Conservation (phyloP, 2,113 vertebrate species). For the Polyodon spathula region DNA sequence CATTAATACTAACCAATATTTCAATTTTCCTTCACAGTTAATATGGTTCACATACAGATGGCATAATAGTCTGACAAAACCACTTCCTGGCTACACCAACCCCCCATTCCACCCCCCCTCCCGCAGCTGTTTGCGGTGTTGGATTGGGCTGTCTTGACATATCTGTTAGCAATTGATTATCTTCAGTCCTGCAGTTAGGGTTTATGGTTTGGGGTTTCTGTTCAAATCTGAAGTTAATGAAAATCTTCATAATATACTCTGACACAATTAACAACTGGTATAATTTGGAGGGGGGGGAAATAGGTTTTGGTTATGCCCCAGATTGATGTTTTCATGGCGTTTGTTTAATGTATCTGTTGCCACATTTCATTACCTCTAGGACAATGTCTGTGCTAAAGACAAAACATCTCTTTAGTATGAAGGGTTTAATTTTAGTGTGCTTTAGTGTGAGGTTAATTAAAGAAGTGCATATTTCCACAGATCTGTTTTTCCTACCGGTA, state of each 20-base stretch:
- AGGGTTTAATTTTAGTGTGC: neutral
- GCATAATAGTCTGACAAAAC: neutral
- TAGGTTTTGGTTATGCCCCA: conserved; percentile 1
- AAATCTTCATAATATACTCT: conserved; percentile 10
- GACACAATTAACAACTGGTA: conserved; percentile 8
- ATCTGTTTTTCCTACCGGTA: too few species aligned
- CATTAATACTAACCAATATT: too few species aligned
- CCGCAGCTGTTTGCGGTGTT: neutral
- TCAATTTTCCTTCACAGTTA: neutral
- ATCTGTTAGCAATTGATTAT: conserved; percentile 5
- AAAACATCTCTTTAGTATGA: conserved; percentile 9
- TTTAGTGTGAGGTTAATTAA: conserved; percentile 9
- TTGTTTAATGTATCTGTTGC: neutral
- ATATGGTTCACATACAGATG: conserved; percentile 1
- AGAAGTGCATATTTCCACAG: too few species aligned
- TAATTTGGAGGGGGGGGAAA: conserved; percentile 3
- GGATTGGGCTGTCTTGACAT: neutral
- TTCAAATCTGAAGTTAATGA: conserved; percentile 4
- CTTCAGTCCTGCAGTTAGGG: neutral
- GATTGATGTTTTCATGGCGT: conserved; percentile 13
- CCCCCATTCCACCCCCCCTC: too few species aligned
- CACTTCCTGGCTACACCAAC: neutral
- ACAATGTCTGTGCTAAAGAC: conserved; percentile 5
- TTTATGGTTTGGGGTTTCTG: neutral
- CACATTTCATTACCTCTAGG: conserved; percentile 20